phyloP scores from a whole-genome alignment of 2,113 vertebrate species.

The Danio rerio region DNA sequence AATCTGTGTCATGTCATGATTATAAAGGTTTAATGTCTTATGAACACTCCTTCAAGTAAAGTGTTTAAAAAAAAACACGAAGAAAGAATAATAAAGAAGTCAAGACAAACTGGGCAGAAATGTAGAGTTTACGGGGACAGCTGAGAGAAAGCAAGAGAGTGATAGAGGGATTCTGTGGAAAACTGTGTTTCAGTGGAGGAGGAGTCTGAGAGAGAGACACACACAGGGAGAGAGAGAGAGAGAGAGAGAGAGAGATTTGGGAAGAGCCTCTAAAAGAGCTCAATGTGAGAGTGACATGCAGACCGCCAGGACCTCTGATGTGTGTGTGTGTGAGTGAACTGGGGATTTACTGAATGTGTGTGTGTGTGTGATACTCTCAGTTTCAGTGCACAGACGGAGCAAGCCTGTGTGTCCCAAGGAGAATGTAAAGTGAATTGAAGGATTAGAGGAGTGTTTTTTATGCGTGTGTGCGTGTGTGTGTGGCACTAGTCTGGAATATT shows the following conservation, averaged over 20 bases:
- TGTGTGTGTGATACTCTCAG: constrained; percentile 25
- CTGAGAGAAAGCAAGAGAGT: neutral
- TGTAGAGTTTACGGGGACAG: neutral
- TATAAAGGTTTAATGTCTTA: too few relatives aligned
- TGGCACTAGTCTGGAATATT: constrained; percentile 40
- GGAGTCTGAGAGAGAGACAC: constrained; percentile 20
- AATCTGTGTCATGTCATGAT: too few relatives aligned
- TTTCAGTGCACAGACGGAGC: constrained; percentile 3
- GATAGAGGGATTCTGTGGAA: neutral
- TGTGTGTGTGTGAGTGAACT: constrained; percentile 17
- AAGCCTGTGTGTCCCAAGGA: constrained; percentile 15
- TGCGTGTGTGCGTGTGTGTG: neutral
- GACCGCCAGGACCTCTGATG: neutral
- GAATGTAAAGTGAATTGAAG: constrained; percentile 37
- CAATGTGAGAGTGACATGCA: constrained; percentile 22
- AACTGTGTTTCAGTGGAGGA: constrained; percentile 21
- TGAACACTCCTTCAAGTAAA: too few relatives aligned
- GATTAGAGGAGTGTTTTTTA: constrained; percentile 37
- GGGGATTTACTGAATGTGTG: constrained; percentile 33
- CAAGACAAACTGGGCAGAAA: too few relatives aligned
- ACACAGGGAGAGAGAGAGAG: constrained; percentile 43
- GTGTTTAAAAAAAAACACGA: neutral
- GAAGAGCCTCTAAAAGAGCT: constrained; percentile 34
- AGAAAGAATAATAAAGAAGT: neutral
- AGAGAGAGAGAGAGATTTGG: constrained; percentile 19